Conservation (phyloP, 2,797 vertebrate genomes). For the Catostomus latipinnis region DNA sequence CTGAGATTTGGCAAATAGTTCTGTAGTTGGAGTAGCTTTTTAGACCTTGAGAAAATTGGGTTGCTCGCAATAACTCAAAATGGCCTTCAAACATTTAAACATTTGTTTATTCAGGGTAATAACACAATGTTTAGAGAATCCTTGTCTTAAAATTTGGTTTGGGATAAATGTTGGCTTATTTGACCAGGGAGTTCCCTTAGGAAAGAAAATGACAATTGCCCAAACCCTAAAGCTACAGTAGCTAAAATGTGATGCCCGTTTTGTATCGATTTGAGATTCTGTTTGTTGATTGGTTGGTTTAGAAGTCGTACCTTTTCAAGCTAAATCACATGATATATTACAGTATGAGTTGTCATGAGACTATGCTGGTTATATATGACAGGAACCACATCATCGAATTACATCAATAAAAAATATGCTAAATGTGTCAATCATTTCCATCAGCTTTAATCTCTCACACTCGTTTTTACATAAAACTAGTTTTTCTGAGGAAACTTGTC, state of each 20-base stretch:
- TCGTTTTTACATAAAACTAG: not conserved
- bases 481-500: conserved; percentile 10
- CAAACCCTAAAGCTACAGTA: no score
- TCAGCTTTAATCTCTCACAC: not conserved
- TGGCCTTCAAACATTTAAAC: not conserved
- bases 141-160: not conserved
- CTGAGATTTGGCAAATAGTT: not conserved
- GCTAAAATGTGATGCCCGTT: no score
- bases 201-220: no score
- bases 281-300: no score
- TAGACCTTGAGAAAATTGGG: not conserved
- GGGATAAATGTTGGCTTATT: not conserved
- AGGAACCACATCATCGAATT: not conserved
- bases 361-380: no score
- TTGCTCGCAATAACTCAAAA: not conserved
- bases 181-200: no score
- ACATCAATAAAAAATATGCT: not conserved
- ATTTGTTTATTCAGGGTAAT: not conserved
- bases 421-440: not conserved
- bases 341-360: no score
- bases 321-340: no score
- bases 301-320: no score
- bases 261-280: no score
- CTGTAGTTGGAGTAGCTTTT: not conserved
- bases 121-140: not conserved